Evolutionary conservation across 2,113 vertebrate species (phyloP), one percentile per base, ranked within the genome.

Genomic region (Anguilla japonica): DNA sequence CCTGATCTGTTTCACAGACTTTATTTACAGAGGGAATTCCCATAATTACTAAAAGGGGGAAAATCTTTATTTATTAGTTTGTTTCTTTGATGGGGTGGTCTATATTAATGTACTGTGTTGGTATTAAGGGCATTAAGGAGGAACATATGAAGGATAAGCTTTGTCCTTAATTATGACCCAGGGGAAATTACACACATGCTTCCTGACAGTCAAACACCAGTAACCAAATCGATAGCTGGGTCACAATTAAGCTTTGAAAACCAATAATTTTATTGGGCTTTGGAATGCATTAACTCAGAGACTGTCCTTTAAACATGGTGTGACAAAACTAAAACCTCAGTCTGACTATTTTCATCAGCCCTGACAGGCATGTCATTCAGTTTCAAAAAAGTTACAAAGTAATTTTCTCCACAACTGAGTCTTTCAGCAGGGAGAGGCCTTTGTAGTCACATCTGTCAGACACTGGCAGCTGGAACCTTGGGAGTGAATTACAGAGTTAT

Each of bases 381-480:
- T 91, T 92, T 92, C 91, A 83, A 87, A 93, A 93, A 81, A 53
- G 50, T 86, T 56, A 82, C 57, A 40, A 29, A 82, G 71, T 86
- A 80, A 89, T 84, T 91, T 89, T 86, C 83, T 85, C 85, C 91
- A 89, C 95, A 95, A 94, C 93, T 95, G 94, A 82, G 85, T 86
- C 78, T 87, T 57, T 84, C 57, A 56, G 83, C 16, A 43, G 87
- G 34, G 43, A 40, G 88, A 90, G 88, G 79, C 89, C 93, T 94
- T 94, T 94, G 92, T 92, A 93, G 90, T 89, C 89, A 89, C 94
- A 94, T 94, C 93, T 95, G 95, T 88, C 88, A 81, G 85, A 87
- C 86, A 88, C 41, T 93, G 91, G 92, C 94, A 95, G 93, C 93
- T 94, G 91, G 89, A 91, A 89, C 87, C 86, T 90, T 84, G 86